Conservation (phyloP, 1,140 invertebrate genomes). For the Drosophila bocqueti region DNA sequence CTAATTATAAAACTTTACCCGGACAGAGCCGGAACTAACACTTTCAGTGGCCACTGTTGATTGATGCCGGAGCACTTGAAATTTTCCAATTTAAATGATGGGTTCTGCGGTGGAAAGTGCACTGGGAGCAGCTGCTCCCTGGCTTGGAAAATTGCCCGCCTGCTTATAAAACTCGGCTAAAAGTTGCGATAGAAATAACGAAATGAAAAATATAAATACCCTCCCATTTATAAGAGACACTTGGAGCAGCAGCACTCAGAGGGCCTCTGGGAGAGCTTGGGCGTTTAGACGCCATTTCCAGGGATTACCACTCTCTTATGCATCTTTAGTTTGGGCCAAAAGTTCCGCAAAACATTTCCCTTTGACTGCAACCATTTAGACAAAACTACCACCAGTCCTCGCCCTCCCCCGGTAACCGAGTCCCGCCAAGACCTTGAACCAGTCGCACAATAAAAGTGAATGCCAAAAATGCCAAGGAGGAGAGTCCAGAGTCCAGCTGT, state of each 20-base stretch:
- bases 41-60: constrained; percentile 21
- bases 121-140: constrained; percentile 30
- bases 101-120: constrained; percentile 37
- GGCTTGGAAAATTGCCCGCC: constrained; percentile 30
- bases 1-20: constrained; percentile 44
- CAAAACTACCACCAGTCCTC: constrained; percentile 20
- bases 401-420: background rate
- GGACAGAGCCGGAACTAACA: constrained; percentile 13
- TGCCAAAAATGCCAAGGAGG: constrained; percentile 24
- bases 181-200: constrained; percentile 23
- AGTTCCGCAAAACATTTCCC: constrained; percentile 34
- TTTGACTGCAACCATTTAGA: constrained; percentile 47
- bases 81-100: constrained; percentile 47
- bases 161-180: constrained; percentile 5
- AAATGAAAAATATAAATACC: constrained; percentile 42
- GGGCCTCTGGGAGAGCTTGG: constrained; percentile 16
- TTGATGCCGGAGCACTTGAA: constrained; percentile 42
- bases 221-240: constrained; percentile 32
- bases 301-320: constrained; percentile 49
- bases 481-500: constrained; percentile 26
- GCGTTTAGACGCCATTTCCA: constrained; percentile 36
- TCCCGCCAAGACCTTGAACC: constrained; percentile 28
- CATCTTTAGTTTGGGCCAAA: constrained; percentile 43
- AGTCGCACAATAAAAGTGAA: constrained; percentile 42
- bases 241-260: constrained; percentile 5